Evolutionary conservation across 1,140 invertebrate genomes (phyloP).

Genomic region (Dolichoris vasculosae): DNA sequence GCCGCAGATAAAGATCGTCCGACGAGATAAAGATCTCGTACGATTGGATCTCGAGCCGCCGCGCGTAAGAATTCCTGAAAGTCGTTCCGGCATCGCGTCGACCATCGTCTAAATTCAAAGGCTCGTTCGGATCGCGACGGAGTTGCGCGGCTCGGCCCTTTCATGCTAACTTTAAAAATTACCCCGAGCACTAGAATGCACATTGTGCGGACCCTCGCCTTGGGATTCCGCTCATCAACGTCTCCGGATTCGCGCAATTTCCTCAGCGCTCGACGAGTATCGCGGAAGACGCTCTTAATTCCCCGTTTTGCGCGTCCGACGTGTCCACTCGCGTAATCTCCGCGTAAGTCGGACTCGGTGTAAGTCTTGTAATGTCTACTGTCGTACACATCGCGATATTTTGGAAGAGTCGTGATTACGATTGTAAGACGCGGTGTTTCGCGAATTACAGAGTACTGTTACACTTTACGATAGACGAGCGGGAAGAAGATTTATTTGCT

Average conservation of each 20-base stretch:
- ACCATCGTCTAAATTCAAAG: background rate
- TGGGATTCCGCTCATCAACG: background rate
- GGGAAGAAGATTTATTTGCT: too few relatives aligned
- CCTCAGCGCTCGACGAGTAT: too few relatives aligned
- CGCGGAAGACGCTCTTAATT: slow-evolving; percentile 45
- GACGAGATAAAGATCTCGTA: background rate
- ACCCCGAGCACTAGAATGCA: background rate
- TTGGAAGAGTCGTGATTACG: background rate
- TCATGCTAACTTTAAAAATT: background rate
- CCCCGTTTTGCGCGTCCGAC: background rate
- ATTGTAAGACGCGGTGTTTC: background rate
- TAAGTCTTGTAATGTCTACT: too few relatives aligned
- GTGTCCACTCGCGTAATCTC: background rate
- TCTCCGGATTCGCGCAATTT: background rate
- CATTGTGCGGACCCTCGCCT: background rate
- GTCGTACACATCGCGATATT: background rate
- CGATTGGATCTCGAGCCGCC: background rate
- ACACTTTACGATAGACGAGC: too few relatives aligned
- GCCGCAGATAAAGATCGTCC: background rate
- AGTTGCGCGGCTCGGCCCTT: background rate
- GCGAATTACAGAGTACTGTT: too few relatives aligned
- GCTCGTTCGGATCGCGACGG: background rate
- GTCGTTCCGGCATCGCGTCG: background rate
- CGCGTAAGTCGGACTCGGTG: background rate
- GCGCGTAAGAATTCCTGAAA: background rate